Evolutionary conservation across 1,140 invertebrate genomes (phyloP).

Genomic region (Lasioglossum baleicum): DNA sequence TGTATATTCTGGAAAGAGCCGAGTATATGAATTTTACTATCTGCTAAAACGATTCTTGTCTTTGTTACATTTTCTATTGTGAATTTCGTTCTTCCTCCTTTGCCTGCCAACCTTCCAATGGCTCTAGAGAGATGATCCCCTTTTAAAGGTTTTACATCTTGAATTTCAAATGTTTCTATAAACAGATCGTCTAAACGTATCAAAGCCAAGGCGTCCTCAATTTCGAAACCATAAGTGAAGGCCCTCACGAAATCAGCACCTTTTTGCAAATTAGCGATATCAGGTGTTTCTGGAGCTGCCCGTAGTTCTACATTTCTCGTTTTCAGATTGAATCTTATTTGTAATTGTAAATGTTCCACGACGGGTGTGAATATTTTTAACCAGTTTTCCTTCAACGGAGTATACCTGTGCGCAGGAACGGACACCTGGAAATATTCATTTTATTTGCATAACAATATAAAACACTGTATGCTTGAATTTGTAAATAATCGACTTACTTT

Average conservation of each 20-base stretch:
- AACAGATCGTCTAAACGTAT: slow-evolving; percentile 98
- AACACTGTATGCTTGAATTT: slow-evolving; percentile 2
- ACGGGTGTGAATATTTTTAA: slow-evolving; percentile 97
- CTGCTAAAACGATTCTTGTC: slow-evolving; percentile 98
- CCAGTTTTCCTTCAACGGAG: slow-evolving; percentile 98
- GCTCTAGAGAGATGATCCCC: slow-evolving; percentile 98
- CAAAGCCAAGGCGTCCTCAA: slow-evolving; percentile 97
- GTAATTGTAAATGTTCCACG: slow-evolving; percentile 96
- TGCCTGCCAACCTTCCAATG: slow-evolving; percentile 97
- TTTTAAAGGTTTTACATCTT: slow-evolving; percentile 97
- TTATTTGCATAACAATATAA: not conserved
- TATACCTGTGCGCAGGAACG: slow-evolving; percentile 90
- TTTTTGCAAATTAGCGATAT: slow-evolving; percentile 96
- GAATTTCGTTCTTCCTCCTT: slow-evolving; percentile 98
- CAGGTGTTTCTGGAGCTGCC: slow-evolving; percentile 87
- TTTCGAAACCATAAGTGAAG: slow-evolving; percentile 97
- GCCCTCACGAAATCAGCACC: slow-evolving; percentile 99
- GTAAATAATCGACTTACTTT: slow-evolving; percentile 75
- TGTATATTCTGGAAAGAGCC: slow-evolving; percentile 99
- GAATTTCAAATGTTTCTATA: slow-evolving; percentile 97
- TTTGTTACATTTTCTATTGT: slow-evolving; percentile 99
- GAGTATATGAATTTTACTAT: slow-evolving; percentile 97
- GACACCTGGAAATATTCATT: slow-evolving; percentile 80
- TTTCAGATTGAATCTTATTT: slow-evolving; percentile 97
- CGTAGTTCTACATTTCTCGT: slow-evolving; percentile 94